phyloP scores from a whole-genome alignment of 2,797 vertebrate species.

The Notolabrus celidotus region DNA sequence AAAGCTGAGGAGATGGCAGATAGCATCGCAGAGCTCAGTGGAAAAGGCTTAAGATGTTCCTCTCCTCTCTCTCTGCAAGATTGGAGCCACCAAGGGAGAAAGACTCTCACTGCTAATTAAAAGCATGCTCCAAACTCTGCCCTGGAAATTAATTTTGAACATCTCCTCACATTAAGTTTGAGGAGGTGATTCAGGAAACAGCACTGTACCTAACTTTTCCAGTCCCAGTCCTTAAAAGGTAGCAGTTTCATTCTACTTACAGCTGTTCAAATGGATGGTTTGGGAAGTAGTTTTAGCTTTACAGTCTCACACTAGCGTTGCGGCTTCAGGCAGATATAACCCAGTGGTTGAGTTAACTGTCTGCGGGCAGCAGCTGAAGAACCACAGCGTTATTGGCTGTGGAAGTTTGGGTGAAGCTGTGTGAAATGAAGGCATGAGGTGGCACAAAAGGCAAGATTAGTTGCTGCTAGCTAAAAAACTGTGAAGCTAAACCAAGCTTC shows the following conservation, averaged over 20 bases:
- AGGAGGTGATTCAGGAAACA: slow-evolving; percentile 31
- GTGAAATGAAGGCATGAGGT: slow-evolving; percentile 7
- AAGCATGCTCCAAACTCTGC: slow-evolving; percentile 48
- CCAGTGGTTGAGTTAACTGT: slow-evolving; percentile 29
- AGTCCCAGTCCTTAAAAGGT: background rate
- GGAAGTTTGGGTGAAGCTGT: background rate
- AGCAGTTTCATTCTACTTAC: slow-evolving; percentile 26
- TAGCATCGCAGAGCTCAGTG: slow-evolving; percentile 33
- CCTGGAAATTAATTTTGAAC: slow-evolving; percentile 11
- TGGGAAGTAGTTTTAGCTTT: slow-evolving; percentile 23
- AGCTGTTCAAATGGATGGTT: slow-evolving; percentile 19
- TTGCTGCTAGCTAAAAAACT: background rate
- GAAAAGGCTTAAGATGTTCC: slow-evolving; percentile 47
- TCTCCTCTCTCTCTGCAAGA: slow-evolving; percentile 17
- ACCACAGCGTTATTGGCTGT: slow-evolving; percentile 14
- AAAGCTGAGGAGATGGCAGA: slow-evolving; percentile 55
- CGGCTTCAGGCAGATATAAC: slow-evolving; percentile 20
- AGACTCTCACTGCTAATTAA: slow-evolving; percentile 58
- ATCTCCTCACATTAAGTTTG: slow-evolving; percentile 10
- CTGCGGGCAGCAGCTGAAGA: slow-evolving; percentile 1
- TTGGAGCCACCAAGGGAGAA: slow-evolving; percentile 36
- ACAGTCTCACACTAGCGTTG: slow-evolving; percentile 8
- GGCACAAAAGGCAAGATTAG: background rate
- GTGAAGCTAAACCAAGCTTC: no score
- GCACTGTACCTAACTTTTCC: slow-evolving; percentile 11